A percentile compares a stretch with the other conserved stretches of the same genome.
These are phyloP conservation scores for Anagyrus pseudococci DNA, from an alignment of 2,888 invertebrate species.

Conservation along the genomic window DNA sequence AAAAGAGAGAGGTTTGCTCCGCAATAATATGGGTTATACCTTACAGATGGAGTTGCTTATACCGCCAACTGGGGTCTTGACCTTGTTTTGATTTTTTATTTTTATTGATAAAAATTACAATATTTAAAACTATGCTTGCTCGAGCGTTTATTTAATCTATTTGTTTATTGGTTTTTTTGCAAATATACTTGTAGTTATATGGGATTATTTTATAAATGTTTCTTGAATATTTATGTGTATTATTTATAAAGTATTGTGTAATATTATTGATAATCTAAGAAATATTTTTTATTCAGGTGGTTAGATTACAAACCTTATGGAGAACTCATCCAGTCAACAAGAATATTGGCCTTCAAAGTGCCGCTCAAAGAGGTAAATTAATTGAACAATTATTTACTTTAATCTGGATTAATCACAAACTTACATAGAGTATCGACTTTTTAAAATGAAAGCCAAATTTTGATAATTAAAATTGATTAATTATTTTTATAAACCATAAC, in stretches of 20 bases:
- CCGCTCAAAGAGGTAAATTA: slow-evolving; percentile 68
- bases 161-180: not conserved
- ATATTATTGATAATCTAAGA: not conserved
- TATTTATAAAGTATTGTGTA: not conserved
- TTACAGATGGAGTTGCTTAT: not conserved
- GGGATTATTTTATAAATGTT: no score
- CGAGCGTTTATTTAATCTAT: not conserved
- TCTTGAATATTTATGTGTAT: not conserved
- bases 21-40: not conserved
- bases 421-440: no score
- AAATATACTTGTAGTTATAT: not conserved
- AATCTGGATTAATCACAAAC: no score
- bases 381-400: not conserved
- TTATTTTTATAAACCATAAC: no score
- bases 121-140: no score
- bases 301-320: slow-evolving; percentile 70
- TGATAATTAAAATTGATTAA: not conserved
- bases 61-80: not conserved
- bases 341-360: slow-evolving; percentile 78
- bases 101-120: no score
- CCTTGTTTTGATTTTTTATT: no score
- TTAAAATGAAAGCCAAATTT: not conserved
- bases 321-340: slow-evolving; percentile 71
- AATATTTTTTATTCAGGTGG: slow-evolving; percentile 65
- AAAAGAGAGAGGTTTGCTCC: not conserved